phyloP scores from a whole-genome alignment of 2,888 invertebrate genomes.

The Epiblema foenella region DNA sequence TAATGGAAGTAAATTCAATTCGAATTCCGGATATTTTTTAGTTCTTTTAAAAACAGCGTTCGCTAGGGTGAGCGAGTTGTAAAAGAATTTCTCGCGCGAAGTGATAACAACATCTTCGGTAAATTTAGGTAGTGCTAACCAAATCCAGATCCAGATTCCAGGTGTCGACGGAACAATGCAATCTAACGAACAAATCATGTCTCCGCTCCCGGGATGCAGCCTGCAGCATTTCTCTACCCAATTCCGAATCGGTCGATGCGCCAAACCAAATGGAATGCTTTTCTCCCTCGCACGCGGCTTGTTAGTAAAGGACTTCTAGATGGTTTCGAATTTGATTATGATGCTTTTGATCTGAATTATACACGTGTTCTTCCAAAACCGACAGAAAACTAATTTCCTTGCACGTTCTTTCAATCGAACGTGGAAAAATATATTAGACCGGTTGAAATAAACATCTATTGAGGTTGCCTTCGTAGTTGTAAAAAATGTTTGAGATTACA shows the following conservation, averaged over 20 bases:
- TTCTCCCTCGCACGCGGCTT: conserved; percentile 11
- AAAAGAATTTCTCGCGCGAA: conserved; percentile 24
- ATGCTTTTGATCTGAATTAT: neutral
- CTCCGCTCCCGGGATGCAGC: conserved; percentile 51
- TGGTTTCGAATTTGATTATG: conserved; percentile 13
- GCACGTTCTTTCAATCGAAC: conserved; percentile 40
- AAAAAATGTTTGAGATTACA: neutral
- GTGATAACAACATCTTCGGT: conserved; percentile 39
- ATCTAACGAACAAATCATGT: conserved; percentile 75
- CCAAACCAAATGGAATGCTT: neutral
- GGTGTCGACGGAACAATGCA: conserved; percentile 78
- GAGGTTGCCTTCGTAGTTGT: neutral
- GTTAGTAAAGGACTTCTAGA: neutral
- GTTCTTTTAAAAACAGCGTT: conserved; percentile 8
- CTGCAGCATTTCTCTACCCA: conserved; percentile 44
- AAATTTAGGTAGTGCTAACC: conserved; percentile 62
- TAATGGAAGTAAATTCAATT: conserved; percentile 35
- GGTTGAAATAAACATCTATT: neutral
- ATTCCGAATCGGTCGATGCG: conserved; percentile 21
- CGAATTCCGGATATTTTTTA: conserved; percentile 17
- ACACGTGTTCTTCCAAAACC: conserved; percentile 26
- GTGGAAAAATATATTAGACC: conserved; percentile 7
- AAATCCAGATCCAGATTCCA: conserved; percentile 79
- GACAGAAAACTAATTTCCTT: conserved; percentile 48
- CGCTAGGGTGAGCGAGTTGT: conserved; percentile 6